Evolutionary conservation across 2,797 vertebrate species (phyloP).

Genomic region (Gouania willdenowi): DNA sequence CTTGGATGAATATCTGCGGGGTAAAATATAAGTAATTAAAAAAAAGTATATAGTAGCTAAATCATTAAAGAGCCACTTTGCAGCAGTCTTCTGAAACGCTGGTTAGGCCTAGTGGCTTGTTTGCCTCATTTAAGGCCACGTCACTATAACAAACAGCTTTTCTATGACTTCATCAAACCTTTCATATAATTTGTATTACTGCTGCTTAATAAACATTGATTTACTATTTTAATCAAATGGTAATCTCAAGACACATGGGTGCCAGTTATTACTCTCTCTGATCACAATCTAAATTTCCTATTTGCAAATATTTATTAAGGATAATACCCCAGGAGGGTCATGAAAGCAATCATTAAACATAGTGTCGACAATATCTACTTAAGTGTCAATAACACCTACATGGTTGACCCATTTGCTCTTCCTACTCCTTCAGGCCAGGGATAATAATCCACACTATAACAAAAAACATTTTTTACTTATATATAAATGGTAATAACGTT

Average conservation of each 20-base stretch:
- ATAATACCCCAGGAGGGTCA: slow-evolving; percentile 63
- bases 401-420: slow-evolving; percentile 20
- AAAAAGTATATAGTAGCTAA: no score
- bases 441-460: no score
- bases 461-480: no score
- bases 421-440: no score
- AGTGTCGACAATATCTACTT: slow-evolving; percentile 58
- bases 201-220: slow-evolving; percentile 76
- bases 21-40: no score
- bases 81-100: no score
- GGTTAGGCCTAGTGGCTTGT: no score
- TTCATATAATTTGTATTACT: slow-evolving; percentile 52
- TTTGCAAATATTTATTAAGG: slow-evolving; percentile 76
- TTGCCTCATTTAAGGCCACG: no score
- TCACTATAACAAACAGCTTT: no score
- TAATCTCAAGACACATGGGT: slow-evolving; percentile 76
- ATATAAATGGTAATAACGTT: no score
- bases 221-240: slow-evolving; percentile 76
- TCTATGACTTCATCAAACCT: slow-evolving; percentile 39
- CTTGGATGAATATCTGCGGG: no score
- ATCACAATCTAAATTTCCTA: slow-evolving; percentile 69
- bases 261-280: slow-evolving; percentile 70
- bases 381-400: slow-evolving; percentile 63
- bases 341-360: slow-evolving; percentile 74
- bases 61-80: no score